phyloP scores from a whole-genome alignment of 1,140 invertebrate genomes.

The Dysdera silvatica region DNA sequence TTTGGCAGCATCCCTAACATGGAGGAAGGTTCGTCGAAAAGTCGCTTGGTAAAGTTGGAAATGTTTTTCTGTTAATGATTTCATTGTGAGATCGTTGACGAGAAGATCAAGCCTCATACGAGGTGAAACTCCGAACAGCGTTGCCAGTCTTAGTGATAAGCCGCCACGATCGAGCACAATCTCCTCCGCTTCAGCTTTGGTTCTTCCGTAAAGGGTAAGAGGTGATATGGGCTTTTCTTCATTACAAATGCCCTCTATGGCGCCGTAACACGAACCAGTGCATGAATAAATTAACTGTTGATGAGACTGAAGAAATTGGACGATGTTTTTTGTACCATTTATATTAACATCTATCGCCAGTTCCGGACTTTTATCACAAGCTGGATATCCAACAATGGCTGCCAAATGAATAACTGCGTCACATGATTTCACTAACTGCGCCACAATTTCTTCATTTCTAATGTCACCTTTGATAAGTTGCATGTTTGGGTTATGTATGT shows the following conservation, averaged over 20 bases:
- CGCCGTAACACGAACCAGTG: conserved; percentile 38
- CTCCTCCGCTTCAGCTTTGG: conserved; percentile 34
- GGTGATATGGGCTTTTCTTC: conserved; percentile 35
- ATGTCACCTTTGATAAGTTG: conserved; percentile 36
- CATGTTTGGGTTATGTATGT: conserved; percentile 19
- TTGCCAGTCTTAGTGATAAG: conserved; percentile 34
- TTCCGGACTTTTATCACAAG: conserved; percentile 34
- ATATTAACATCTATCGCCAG: conserved; percentile 32
- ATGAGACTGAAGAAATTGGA: conserved; percentile 25
- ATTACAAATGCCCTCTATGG: conserved; percentile 33
- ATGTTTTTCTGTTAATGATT: conserved; percentile 22
- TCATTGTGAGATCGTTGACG: conserved; percentile 34
- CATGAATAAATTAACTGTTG: conserved; percentile 37
- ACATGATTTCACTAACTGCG: conserved; percentile 23
- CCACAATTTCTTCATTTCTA: conserved; percentile 22
- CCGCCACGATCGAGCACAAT: conserved; percentile 29
- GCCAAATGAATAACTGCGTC: conserved; percentile 37
- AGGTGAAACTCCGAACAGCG: conserved; percentile 37
- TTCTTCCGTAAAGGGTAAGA: conserved; percentile 35
- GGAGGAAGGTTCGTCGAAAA: conserved; percentile 36
- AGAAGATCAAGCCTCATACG: conserved; percentile 36
- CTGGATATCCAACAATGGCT: conserved; percentile 38
- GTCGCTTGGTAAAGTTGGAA: conserved; percentile 35
- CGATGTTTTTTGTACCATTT: conserved; percentile 29
- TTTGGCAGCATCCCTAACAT: conserved; percentile 35